These are phyloP conservation scores for Sus cebifrons DNA, from an alignment of 2,797 vertebrate species.

Conservation along the genomic window DNA sequence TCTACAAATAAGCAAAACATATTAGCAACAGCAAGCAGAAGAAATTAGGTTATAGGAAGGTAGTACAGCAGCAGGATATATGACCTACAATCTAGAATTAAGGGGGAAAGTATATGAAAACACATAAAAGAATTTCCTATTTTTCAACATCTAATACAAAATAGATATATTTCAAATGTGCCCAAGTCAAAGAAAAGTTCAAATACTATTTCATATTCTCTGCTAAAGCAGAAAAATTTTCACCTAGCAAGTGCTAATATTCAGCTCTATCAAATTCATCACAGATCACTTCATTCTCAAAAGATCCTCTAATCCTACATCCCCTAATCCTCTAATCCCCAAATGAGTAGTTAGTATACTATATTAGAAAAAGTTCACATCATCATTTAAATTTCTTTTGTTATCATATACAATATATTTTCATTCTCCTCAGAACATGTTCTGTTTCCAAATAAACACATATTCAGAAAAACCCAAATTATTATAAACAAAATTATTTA, in stretches of 20 bases:
- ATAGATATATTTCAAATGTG: background rate
- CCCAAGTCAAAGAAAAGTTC: constrained; percentile 49
- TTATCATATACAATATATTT: background rate
- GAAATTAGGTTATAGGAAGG: background rate
- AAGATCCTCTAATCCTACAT: background rate
- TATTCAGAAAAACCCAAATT: constrained; percentile 42
- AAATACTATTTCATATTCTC: background rate
- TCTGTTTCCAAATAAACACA: constrained; percentile 36
- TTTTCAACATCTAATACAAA: constrained; percentile 34
- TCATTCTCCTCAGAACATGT: constrained; percentile 7
- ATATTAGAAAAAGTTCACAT: background rate
- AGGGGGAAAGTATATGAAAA: background rate
- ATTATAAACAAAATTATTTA: too few species aligned
- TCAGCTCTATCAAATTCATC: constrained; percentile 28
- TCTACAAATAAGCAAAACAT: constrained; percentile 19
- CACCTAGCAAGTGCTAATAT: background rate
- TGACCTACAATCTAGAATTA: constrained; percentile 40
- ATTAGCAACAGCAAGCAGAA: constrained; percentile 19
- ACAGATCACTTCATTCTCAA: background rate
- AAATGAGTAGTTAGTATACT: background rate
- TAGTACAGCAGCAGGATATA: constrained; percentile 16
- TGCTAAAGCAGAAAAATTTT: constrained; percentile 46
- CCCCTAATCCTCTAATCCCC: background rate
- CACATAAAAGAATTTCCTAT: background rate
- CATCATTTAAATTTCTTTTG: constrained; percentile 31